Evolutionary conservation across 2,888 invertebrate genomes (phyloP).

Genomic region (Asteroscopus sphinx): DNA sequence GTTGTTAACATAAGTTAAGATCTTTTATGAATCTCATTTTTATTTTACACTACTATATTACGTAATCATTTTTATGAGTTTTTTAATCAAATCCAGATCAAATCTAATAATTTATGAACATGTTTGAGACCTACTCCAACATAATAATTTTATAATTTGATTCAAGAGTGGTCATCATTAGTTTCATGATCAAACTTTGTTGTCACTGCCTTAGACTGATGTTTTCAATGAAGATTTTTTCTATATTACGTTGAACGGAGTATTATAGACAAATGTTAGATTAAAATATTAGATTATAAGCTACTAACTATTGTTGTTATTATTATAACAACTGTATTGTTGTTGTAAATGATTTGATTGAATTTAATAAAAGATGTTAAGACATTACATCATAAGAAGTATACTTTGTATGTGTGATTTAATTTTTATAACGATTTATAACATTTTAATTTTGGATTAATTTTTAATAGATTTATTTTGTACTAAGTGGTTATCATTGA

Average conservation of each 20-base stretch:
- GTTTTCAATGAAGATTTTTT: slow-evolving; percentile 82
- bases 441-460: slow-evolving; percentile 72
- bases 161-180: slow-evolving; percentile 53
- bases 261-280: slow-evolving; percentile 80
- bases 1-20: slow-evolving; percentile 49
- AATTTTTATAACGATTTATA: slow-evolving; percentile 76
- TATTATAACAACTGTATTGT: slow-evolving; percentile 81
- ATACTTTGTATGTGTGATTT: slow-evolving; percentile 80
- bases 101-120: slow-evolving; percentile 31
- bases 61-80: slow-evolving; percentile 44
- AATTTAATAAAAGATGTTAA: slow-evolving; percentile 82
- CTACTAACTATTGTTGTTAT: slow-evolving; percentile 82
- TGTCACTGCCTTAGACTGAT: slow-evolving; percentile 89
- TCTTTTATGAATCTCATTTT: slow-evolving; percentile 73
- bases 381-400: slow-evolving; percentile 72
- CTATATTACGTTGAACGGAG: slow-evolving; percentile 77
- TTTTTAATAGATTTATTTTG: slow-evolving; percentile 67
- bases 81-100: slow-evolving; percentile 23
- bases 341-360: slow-evolving; percentile 87
- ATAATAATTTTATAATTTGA: slow-evolving; percentile 26
- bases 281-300: slow-evolving; percentile 73
- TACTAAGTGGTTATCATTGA: slow-evolving; percentile 66
- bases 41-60: slow-evolving; percentile 42
- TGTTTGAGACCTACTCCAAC: slow-evolving; percentile 31
- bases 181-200: slow-evolving; percentile 76